These are phyloP conservation scores for Spilarctia lutea DNA, from an alignment of 2,888 invertebrate species.

Conservation along the genomic window DNA sequence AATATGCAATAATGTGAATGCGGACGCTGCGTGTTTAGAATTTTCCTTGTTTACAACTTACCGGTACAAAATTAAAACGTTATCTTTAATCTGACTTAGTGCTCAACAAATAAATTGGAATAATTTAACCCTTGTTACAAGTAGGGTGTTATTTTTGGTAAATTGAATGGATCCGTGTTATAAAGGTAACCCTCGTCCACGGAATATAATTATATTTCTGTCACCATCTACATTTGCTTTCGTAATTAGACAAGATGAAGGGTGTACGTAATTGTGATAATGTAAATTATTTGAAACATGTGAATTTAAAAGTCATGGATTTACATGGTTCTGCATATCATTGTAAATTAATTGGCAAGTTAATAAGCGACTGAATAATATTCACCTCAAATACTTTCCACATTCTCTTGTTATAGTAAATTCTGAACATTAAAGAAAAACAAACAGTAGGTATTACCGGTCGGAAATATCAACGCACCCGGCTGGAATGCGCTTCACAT, in stretches of 20 bases:
- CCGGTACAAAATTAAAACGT: background rate
- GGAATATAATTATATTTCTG: conserved; percentile 21
- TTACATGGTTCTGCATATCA: background rate
- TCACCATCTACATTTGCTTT: conserved; percentile 17
- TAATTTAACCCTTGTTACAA: conserved; percentile 13
- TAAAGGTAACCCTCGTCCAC: conserved; percentile 22
- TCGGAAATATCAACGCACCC: too few species aligned
- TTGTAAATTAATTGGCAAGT: background rate
- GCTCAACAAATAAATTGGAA: conserved; percentile 7
- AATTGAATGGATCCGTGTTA: conserved; percentile 23
- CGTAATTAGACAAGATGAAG: conserved; percentile 21
- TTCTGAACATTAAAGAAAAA: background rate
- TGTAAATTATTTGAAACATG: background rate
- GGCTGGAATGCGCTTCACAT: too few species aligned
- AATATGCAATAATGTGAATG: background rate
- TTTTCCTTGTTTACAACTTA: background rate
- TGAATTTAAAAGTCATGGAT: background rate
- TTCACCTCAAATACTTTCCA: background rate
- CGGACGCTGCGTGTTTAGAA: background rate
- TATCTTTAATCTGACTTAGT: conserved; percentile 1
- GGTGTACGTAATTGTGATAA: conserved; percentile 2
- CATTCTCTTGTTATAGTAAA: background rate
- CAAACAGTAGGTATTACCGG: too few species aligned
- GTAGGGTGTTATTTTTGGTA: conserved; percentile 17
- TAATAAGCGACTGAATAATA: background rate